These are phyloP conservation scores for Naja naja DNA, from an alignment of 2,113 vertebrate genomes.

Conservation along the genomic window DNA sequence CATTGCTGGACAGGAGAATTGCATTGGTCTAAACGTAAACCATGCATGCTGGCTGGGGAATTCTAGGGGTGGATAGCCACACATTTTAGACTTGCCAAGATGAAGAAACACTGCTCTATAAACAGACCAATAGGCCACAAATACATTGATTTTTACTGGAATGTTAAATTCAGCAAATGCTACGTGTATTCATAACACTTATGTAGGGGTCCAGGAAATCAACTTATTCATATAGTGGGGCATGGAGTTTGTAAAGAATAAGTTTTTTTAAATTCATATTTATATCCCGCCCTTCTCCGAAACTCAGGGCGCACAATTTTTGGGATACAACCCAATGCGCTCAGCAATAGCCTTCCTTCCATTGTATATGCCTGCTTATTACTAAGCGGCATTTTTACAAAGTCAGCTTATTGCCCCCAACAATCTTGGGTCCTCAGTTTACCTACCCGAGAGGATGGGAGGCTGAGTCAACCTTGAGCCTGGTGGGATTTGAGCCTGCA, in stretches of 20 bases:
- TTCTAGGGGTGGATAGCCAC: background rate
- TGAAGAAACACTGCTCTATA: background rate
- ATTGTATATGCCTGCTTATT: no score
- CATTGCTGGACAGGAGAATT: background rate
- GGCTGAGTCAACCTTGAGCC: no score
- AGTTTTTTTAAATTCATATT: no score
- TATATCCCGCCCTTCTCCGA: no score
- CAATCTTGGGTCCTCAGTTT: no score
- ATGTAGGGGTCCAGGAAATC: background rate
- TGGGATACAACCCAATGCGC: no score
- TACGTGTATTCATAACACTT: background rate
- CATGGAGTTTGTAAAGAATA: background rate
- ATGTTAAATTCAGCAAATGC: background rate
- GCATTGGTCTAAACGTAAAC: background rate
- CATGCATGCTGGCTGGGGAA: background rate
- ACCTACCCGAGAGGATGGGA: no score
- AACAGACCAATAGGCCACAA: background rate
- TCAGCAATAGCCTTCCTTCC: no score
- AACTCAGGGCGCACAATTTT: no score
- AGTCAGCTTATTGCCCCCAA: no score
- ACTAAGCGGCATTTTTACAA: no score
- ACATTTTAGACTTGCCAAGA: background rate
- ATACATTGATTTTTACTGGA: background rate
- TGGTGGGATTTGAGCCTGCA: no score
- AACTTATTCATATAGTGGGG: background rate